phyloP scores from a whole-genome alignment of 92 coral and sea anemone genomes.

The Zoanthus solanderi region DNA sequence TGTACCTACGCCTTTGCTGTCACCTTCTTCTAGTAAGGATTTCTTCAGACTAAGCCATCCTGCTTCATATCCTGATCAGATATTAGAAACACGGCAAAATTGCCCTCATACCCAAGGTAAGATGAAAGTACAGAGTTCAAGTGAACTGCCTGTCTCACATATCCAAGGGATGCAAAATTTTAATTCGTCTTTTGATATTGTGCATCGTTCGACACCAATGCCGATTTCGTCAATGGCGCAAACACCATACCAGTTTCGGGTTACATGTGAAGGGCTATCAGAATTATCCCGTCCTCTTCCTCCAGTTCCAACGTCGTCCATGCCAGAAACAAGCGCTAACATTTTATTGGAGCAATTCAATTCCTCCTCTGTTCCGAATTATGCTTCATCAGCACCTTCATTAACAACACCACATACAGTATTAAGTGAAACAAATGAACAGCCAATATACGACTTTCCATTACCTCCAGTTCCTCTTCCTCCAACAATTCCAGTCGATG shows the following conservation, averaged over 20 bases:
- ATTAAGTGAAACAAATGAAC: not conserved
- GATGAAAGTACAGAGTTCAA: not conserved
- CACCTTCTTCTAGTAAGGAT: not conserved
- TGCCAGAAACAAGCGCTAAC: not conserved
- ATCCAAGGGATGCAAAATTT: not conserved
- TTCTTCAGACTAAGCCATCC: not conserved
- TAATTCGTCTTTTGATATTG: not conserved
- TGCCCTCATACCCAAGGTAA: not conserved
- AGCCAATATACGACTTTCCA: constrained; percentile 31
- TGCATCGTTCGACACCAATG: not conserved
- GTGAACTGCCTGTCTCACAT: not conserved
- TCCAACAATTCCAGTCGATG: not conserved
- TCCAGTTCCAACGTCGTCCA: constrained; percentile 16
- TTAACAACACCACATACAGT: not conserved
- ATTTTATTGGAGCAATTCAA: not conserved
- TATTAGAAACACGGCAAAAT: not conserved
- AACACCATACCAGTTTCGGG: not conserved
- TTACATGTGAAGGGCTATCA: not conserved
- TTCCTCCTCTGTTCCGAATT: not conserved
- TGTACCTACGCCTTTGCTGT: not conserved
- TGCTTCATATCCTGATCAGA: constrained; percentile 1
- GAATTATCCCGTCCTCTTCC: constrained; percentile 17
- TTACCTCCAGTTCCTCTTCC: constrained; percentile 43
- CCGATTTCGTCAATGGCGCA: not conserved
- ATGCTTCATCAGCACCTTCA: not conserved